Evolutionary conservation across 2,113 vertebrate genomes (phyloP), one percentile per base, ranked within the genome.

Genomic region (Syngnathoides biaculeatus): DNA sequence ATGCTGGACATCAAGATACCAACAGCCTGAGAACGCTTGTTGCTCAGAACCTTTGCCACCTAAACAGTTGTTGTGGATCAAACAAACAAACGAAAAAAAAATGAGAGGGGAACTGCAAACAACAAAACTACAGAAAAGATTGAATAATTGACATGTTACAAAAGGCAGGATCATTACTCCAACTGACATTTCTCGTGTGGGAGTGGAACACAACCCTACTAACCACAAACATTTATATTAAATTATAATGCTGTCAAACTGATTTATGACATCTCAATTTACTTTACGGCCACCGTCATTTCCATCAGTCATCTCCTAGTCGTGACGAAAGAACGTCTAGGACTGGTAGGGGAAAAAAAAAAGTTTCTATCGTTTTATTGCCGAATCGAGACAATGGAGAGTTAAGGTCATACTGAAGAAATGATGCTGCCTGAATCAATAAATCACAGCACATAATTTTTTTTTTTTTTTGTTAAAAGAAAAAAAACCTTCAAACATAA

Each of bases 11-110:
- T 93, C 48, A 93, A 81, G 65, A 93, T 93, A n/a, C 91, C 91
- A 68, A 99, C 97, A 57, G 96, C 95, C 89, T 99, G 97, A 6
- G 96, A 99, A 73, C 97, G 95, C 89, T 98, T 98, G 92, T 96
- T 97, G 89, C 88, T 98, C 87, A 99, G 84, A 67, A 99, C 88
- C 86, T 99, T 99, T 87, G 95, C 93, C 82, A 98, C 95, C 97
- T 98, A 38, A n/a, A n/a, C 11, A 52, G 22, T 64, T 4, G 27
- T 68, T 4, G 19, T 70, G n/a, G 57, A 22, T 5, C 2, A 43
- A 3, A 20, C 14, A 42, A 30, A 4, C n/a, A 26, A 45, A 27
- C n/a, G 20, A 27, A 27, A 64, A 64, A 14, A 14, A 15, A 4
- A 64, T 11, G 38, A 14, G 12, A 13, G 9, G 2, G 7, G 1